phyloP scores from a whole-genome alignment of 1,140 invertebrate species.

The Drosophila punjabiensis region DNA sequence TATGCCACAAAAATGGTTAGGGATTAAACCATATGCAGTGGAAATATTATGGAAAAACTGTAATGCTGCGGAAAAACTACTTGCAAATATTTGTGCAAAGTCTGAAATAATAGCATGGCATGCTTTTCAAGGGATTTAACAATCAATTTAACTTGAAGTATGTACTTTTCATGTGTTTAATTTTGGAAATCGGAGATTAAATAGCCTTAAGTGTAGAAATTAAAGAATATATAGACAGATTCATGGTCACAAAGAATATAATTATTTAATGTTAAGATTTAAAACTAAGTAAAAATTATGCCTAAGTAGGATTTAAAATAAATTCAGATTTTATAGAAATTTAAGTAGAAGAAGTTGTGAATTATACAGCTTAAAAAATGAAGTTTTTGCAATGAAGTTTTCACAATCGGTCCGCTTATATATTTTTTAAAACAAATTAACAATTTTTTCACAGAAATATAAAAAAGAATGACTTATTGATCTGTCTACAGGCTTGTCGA shows the following conservation, averaged over 20 bases:
- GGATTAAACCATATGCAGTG: constrained; percentile 4
- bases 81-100: constrained; percentile 3
- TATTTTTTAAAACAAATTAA: not conserved
- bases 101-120: constrained; percentile 2
- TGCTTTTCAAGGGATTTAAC: constrained; percentile 4
- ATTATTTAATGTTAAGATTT: not conserved
- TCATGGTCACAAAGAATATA: not conserved
- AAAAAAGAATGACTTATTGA: not conserved
- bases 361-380: no score
- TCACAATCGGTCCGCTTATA: not conserved
- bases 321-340: no score
- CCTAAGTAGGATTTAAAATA: not conserved
- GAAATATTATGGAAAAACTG: not conserved
- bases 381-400: no score
- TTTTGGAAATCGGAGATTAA: not conserved
- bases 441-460: not conserved
- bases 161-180: not conserved
- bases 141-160: not conserved
- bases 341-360: no score
- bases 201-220: not conserved
- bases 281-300: no score
- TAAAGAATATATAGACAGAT: not conserved
- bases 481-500: not conserved
- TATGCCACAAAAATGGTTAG: constrained; percentile 8
- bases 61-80: not conserved